A percentile compares a stretch with the other conserved stretches of the same genome.
These are phyloP conservation scores for Eristalis intricaria DNA, from an alignment of 2,888 invertebrate species.

Conservation along the genomic window DNA sequence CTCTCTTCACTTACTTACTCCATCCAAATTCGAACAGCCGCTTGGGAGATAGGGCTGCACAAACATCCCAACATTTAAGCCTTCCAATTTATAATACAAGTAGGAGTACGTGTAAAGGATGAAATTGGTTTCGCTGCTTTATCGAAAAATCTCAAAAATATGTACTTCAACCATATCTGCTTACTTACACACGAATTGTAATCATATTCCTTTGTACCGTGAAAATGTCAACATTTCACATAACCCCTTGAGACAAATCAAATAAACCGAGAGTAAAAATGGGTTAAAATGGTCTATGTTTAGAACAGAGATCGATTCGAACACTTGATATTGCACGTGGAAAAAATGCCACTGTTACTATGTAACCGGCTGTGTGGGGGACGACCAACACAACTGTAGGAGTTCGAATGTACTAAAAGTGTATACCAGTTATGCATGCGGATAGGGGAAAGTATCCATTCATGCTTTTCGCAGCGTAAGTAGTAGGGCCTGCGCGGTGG, in stretches of 20 bases:
- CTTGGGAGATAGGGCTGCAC: too few relatives aligned
- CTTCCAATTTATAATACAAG: too few relatives aligned
- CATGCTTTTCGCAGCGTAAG: constrained; percentile 17
- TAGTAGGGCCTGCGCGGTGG: constrained; percentile 42
- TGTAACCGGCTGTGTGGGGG: neutral
- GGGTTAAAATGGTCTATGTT: neutral
- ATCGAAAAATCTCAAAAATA: too few relatives aligned
- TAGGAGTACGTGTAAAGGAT: too few relatives aligned
- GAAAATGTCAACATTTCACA: neutral
- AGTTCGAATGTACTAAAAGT: constrained; percentile 28
- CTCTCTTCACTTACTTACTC: too few relatives aligned
- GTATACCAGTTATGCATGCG: constrained; percentile 38
- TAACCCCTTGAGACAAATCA: neutral
- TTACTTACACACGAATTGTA: too few relatives aligned
- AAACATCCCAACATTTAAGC: too few relatives aligned
- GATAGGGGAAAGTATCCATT: constrained; percentile 38
- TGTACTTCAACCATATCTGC: too few relatives aligned
- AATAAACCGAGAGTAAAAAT: neutral
- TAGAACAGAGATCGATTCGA: neutral
- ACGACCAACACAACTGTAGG: neutral
- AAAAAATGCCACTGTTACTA: neutral
- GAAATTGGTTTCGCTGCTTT: too few relatives aligned
- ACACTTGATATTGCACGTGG: neutral
- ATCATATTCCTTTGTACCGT: neutral
- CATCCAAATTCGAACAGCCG: too few relatives aligned